Conservation (phyloP, 2,797 vertebrate genomes). For the Spheniscus humboldti region DNA sequence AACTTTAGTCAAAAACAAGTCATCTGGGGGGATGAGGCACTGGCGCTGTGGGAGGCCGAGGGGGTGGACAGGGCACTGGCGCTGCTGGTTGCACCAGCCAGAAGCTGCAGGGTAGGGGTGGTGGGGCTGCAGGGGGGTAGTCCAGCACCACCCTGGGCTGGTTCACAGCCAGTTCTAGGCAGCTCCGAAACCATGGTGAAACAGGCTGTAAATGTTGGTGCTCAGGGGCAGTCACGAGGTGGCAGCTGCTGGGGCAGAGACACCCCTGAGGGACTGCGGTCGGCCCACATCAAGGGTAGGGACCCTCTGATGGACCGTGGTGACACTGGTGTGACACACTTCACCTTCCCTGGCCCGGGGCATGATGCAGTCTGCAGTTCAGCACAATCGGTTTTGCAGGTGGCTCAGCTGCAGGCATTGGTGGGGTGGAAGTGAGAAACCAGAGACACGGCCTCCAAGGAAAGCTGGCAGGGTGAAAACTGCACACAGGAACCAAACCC, state of each 20-base stretch:
- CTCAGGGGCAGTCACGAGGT: not conserved
- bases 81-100: not conserved
- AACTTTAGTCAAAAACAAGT: not conserved
- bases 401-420: not conserved
- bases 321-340: accelerated
- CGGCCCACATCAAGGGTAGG: no score
- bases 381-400: accelerated
- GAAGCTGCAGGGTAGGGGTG: accelerated
- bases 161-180: not conserved
- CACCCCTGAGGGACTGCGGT: accelerated
- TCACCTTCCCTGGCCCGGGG: accelerated
- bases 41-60: accelerated
- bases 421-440: not conserved
- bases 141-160: no score
- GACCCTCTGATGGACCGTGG: accelerated
- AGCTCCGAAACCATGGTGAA: not conserved
- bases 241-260: not conserved
- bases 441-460: accelerated
- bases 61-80: accelerated
- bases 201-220: no score
- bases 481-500: not conserved
- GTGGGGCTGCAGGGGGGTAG: accelerated
- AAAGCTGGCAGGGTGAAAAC: not conserved
- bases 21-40: accelerated
- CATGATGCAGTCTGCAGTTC: not conserved